Evolutionary conservation across 2,113 vertebrate species (phyloP).

Genomic region (Lycocorax pyrrhopterus): DNA sequence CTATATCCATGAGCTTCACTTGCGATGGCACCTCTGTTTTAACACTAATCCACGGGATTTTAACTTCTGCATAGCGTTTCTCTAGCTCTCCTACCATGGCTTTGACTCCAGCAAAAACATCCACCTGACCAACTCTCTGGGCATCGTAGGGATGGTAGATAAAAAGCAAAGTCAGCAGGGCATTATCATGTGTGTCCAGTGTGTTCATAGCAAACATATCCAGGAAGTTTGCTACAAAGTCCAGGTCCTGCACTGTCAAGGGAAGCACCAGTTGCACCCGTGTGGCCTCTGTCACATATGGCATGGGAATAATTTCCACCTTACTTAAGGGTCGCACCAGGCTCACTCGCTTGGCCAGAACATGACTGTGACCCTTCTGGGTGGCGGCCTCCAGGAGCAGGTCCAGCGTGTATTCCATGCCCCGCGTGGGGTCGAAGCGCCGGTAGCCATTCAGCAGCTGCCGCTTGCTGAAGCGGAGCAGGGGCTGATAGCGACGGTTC

Average conservation of each 20-base stretch:
- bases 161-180: conserved; percentile 87
- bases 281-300: conserved; percentile 92
- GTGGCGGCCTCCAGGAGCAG: conserved; percentile 88
- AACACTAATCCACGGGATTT: conserved; percentile 93
- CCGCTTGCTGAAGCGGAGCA: conserved; percentile 87
- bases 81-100: conserved; percentile 87
- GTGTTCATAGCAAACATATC: conserved; percentile 88
- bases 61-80: conserved; percentile 84
- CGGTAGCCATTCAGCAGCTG: conserved; percentile 90
- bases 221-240: conserved; percentile 84
- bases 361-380: conserved; percentile 86
- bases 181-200: conserved; percentile 88
- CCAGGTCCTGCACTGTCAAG: conserved; percentile 78
- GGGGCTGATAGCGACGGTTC: conserved; percentile 86
- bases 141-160: conserved; percentile 90
- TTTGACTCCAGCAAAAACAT: conserved; percentile 88
- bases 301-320: conserved; percentile 96
- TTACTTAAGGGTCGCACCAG: conserved; percentile 87
- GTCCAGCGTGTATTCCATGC: conserved; percentile 94
- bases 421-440: conserved; percentile 91
- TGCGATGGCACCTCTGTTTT: conserved; percentile 92
- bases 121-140: conserved; percentile 81
- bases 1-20: conserved; percentile 95
- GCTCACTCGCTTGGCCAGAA: conserved; percentile 86
- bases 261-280: conserved; percentile 94